Base-by-base conservation (phyloP, 2,888 invertebrate species). In the Graphium colonna region DNA sequence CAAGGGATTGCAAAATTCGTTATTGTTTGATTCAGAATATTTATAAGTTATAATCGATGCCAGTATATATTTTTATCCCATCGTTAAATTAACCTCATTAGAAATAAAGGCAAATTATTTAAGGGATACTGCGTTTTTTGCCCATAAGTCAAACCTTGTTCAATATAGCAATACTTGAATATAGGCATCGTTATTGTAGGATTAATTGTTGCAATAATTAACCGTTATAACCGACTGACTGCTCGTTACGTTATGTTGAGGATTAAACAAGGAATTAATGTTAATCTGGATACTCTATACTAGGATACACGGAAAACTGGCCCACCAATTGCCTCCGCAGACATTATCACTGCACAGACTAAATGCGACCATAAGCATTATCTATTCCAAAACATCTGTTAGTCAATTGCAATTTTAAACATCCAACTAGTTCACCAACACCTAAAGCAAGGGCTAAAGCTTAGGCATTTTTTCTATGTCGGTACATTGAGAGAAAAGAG, bases 171-270 rank as follows among this genome's bases (percentile, higher is more conserved):
- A 52, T 46, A 42, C 47, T 46, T 21, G 42, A 31, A 9, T 26
- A 28, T 33, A 21, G 16, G 36, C 15, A 42, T 43, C 13, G 42
- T 38, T 52, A 17, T 28, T 26, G 36, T 12, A 41, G 28, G 26
- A 12, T 38, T 43, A 47, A 16, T 48, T 52, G 31, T 28, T 26
- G 47, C 52, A 52, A 52, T 52, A 46, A 47, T 52, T 46, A 47
- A 31, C 21, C 12, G 26, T 39, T 39, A 39, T 43, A 38, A 10
- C 38, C 28, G 47, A 43, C 38, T 17, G 52, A 53, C 17, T 48
- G 42, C 48, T 31, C 31, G 31, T 41, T 52, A 21, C 17, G 26
- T 36, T 36, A 46, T 21, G 13, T n/a, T 42, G 47, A 52, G 41
- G 47, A 40, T 17, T 42, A 41, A 42, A 36, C 45, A 52, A 52